Evolutionary conservation across 1,140 invertebrate genomes (phyloP).

Genomic region (Ips typographus): DNA sequence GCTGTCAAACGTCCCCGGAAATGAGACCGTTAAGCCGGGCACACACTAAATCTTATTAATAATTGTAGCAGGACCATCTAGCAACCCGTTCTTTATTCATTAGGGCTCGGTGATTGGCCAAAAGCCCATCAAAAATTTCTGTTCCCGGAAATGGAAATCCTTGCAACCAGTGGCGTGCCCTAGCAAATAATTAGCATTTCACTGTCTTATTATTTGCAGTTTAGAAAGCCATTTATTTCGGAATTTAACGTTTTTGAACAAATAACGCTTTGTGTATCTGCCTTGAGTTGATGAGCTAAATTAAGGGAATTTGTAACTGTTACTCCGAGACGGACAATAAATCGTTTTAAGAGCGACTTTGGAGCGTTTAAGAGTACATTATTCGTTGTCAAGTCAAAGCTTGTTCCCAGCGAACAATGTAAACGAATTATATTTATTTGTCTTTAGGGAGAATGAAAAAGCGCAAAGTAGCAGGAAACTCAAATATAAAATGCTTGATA

Average conservation of each 20-base stretch:
- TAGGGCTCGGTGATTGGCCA: conserved; percentile 29
- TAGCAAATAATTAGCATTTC: background rate
- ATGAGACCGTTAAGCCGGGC: conserved; percentile 32
- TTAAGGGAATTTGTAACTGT: conserved; percentile 17
- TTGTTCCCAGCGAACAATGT: background rate
- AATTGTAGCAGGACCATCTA: conserved; percentile 25
- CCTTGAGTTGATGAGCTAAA: conserved; percentile 13
- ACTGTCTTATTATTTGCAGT: background rate
- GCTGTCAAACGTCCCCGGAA: conserved; percentile 28
- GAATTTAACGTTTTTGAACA: conserved; percentile 17
- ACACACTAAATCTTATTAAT: conserved; percentile 36
- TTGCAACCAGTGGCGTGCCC: background rate
- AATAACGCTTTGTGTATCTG: conserved; percentile 14
- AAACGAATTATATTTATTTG: too few species aligned
- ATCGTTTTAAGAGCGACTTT: conserved; percentile 4
- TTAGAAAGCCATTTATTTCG: conserved; percentile 17
- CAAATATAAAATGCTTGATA: too few species aligned
- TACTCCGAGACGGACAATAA: conserved; percentile 16
- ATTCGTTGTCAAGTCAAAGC: conserved; percentile 1
- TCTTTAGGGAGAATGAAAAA: too few species aligned
- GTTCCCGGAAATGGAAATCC: conserved; percentile 26
- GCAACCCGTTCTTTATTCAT: conserved; percentile 33
- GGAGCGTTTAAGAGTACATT: background rate
- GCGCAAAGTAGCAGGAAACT: too few species aligned
- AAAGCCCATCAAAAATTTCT: conserved; percentile 25